These are phyloP conservation scores for Poeciliopsis occidentalis DNA, from an alignment of 2,113 vertebrate species.

Conservation along the genomic window DNA sequence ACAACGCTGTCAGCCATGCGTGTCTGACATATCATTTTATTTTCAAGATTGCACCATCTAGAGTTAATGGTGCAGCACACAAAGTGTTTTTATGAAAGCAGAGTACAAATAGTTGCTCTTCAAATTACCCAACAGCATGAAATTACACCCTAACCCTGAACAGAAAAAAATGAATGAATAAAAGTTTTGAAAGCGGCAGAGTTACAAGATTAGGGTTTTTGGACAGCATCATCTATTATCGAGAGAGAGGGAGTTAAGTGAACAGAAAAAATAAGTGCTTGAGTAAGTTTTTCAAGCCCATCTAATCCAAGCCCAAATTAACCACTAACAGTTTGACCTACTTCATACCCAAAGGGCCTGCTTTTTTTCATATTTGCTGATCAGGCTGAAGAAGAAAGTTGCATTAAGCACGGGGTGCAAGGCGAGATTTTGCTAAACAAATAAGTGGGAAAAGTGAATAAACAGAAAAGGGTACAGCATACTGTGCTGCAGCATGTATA, in stretches of 20 bases:
- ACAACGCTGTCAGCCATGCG: constrained; percentile 13
- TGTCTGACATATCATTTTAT: constrained; percentile 45
- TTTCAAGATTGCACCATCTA: constrained; percentile 41
- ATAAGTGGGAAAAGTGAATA: constrained; percentile 55
- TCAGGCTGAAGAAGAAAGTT: constrained; percentile 73
- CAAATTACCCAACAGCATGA: constrained; percentile 46
- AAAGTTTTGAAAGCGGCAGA: constrained; percentile 37
- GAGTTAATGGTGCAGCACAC: constrained; percentile 34
- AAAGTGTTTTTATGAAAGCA: constrained; percentile 23
- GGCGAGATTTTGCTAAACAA: constrained; percentile 69
- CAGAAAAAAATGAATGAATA: constrained; percentile 2
- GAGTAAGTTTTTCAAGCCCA: constrained; percentile 42
- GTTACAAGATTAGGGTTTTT: constrained; percentile 52
- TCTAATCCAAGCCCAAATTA: constrained; percentile 58
- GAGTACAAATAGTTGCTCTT: constrained; percentile 49
- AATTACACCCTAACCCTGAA: constrained; percentile 11
- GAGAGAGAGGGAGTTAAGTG: constrained; percentile 50
- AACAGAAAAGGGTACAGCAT: constrained; percentile 32
- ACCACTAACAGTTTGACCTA: constrained; percentile 73
- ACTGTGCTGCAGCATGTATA: constrained; percentile 8
- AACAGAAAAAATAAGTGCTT: constrained; percentile 62
- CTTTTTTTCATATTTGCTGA: constrained; percentile 73
- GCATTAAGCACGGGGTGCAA: constrained; percentile 44
- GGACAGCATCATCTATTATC: constrained; percentile 58
- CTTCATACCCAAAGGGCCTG: constrained; percentile 65